Evolutionary conservation across 2,113 vertebrate genomes (phyloP).

Genomic region (Hippocampus abdominalis): DNA sequence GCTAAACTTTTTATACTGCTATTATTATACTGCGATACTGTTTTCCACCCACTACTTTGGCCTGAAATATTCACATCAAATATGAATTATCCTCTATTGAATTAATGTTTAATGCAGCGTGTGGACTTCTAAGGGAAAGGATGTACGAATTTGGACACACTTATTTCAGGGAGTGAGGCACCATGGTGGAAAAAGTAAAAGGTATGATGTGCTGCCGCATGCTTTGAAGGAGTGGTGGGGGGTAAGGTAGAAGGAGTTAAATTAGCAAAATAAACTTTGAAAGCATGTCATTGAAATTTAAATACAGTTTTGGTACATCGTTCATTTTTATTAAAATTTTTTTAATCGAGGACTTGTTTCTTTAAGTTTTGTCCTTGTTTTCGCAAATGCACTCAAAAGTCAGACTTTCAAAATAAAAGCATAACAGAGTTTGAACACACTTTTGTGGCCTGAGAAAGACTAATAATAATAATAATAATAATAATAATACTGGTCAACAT

Average conservation of each 20-base stretch:
- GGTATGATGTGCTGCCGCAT: background rate
- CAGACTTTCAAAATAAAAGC: too few relatives aligned
- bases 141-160: background rate
- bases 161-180: background rate
- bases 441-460: too few relatives aligned
- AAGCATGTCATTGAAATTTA: background rate
- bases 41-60: background rate
- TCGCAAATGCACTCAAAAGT: too few relatives aligned
- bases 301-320: background rate
- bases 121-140: background rate
- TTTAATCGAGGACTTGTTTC: too few relatives aligned
- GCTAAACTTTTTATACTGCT: too few relatives aligned
- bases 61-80: background rate
- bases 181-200: background rate
- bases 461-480: too few relatives aligned
- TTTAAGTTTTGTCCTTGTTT: too few relatives aligned
- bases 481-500: too few relatives aligned
- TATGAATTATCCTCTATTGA: background rate
- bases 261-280: background rate
- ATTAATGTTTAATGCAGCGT: background rate
- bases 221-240: too few relatives aligned
- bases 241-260: background rate
- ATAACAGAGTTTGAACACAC: too few relatives aligned
- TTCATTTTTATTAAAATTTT: background rate
- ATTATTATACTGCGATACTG: background rate